phyloP scores from a whole-genome alignment of 2,113 vertebrate genomes.

The Acrocephalus arundinaceus region DNA sequence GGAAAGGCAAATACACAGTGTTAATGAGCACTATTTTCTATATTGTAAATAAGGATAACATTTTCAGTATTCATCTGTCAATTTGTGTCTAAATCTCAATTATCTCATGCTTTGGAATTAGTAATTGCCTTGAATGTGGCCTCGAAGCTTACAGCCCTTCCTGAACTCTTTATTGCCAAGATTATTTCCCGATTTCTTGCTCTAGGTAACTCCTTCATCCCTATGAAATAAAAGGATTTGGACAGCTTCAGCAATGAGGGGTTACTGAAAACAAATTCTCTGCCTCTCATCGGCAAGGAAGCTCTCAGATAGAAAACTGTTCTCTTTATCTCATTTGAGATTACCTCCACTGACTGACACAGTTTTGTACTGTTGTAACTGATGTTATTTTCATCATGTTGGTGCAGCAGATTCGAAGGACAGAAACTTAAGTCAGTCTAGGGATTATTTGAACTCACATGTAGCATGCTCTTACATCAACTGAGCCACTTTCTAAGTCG shows the following conservation, averaged over 20 bases:
- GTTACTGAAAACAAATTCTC: neutral
- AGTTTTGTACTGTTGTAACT: neutral
- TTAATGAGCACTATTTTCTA: neutral
- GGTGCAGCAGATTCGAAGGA: neutral
- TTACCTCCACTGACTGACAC: neutral
- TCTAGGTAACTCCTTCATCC: neutral
- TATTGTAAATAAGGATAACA: neutral
- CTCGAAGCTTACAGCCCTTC: neutral
- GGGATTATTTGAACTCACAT: neutral
- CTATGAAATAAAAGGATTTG: neutral
- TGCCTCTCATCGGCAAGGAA: neutral
- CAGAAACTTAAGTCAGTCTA: neutral
- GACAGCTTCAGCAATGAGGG: neutral
- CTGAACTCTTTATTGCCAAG: neutral
- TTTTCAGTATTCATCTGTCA: neutral
- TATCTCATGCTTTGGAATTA: neutral
- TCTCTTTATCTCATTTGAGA: neutral
- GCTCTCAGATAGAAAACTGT: neutral
- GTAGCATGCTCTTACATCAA: neutral
- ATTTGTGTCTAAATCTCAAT: neutral
- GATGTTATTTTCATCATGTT: neutral
- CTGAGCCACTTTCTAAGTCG: neutral
- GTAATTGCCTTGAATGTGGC: neutral
- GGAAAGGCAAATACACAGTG: neutral
- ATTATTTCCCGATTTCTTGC: neutral